Conservation (phyloP, 2,888 invertebrate genomes). For the Brenthis ino region DNA sequence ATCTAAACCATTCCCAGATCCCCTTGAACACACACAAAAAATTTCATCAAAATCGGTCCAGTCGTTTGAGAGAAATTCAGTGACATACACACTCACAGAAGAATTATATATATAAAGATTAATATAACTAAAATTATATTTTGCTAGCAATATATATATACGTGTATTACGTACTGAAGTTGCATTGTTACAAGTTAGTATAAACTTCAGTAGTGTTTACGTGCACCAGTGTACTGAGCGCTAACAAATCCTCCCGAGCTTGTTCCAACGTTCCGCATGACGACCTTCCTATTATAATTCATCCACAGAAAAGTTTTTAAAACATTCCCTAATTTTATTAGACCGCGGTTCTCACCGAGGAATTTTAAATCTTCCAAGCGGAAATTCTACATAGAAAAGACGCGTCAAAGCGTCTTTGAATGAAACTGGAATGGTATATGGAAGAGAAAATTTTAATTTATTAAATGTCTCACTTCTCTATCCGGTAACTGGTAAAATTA, state of each 20-base stretch:
- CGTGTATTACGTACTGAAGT: slow-evolving; percentile 25
- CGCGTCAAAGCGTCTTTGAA: slow-evolving; percentile 37
- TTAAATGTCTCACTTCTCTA: slow-evolving; percentile 20
- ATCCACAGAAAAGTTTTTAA: slow-evolving; percentile 54
- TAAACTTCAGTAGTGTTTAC: slow-evolving; percentile 35
- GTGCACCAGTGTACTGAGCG: slow-evolving; percentile 23
- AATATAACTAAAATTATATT: slow-evolving; percentile 24
- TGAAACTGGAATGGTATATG: slow-evolving; percentile 30
- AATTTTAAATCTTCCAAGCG: slow-evolving; percentile 35
- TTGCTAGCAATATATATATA: slow-evolving; percentile 15
- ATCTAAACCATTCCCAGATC: too few species aligned
- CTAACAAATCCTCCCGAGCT: slow-evolving; percentile 52
- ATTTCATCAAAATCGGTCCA: too few species aligned
- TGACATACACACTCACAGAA: too few species aligned
- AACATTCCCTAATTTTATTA: slow-evolving; percentile 56
- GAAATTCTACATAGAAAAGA: slow-evolving; percentile 35
- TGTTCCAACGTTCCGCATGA: slow-evolving; percentile 44
- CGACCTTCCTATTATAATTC: slow-evolving; percentile 52
- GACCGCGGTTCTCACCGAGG: slow-evolving; percentile 34
- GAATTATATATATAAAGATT: too few species aligned
- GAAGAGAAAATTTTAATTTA: slow-evolving; percentile 29
- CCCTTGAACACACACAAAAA: too few species aligned
- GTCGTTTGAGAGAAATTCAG: too few species aligned
- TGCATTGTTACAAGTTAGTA: slow-evolving; percentile 34
- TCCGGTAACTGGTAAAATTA: slow-evolving; percentile 11